phyloP scores from a whole-genome alignment of 1,140 invertebrate species.

The Drosophila pallidifrons region DNA sequence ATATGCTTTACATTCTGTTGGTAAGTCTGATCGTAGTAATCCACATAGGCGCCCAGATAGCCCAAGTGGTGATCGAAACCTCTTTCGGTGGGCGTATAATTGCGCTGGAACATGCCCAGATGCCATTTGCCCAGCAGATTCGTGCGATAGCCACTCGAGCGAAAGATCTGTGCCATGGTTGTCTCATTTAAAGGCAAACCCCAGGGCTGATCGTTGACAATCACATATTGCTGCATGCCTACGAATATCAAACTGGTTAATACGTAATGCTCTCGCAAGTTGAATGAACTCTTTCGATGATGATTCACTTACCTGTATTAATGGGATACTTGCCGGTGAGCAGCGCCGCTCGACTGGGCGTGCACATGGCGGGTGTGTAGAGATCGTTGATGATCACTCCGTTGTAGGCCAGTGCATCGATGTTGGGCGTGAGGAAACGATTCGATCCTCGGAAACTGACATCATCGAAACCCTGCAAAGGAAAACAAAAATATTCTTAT shows the following conservation, averaged over 20 bases:
- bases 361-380: slow-evolving; percentile 91
- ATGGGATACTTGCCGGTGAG: slow-evolving; percentile 94
- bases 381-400: slow-evolving; percentile 91
- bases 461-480: slow-evolving; percentile 92
- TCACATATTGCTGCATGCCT: slow-evolving; percentile 93
- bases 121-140: slow-evolving; percentile 97
- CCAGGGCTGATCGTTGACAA: slow-evolving; percentile 90
- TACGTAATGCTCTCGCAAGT: background rate
- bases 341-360: slow-evolving; percentile 91
- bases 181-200: slow-evolving; percentile 91
- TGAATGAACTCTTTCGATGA: slow-evolving; percentile 1
- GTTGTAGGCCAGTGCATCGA: slow-evolving; percentile 92
- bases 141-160: slow-evolving; percentile 91
- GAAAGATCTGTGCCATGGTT: slow-evolving; percentile 91
- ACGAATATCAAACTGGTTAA: background rate
- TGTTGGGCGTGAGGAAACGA: slow-evolving; percentile 93
- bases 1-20: slow-evolving; percentile 86
- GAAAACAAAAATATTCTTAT: slow-evolving; percentile 1
- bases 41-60: slow-evolving; percentile 92
- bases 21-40: slow-evolving; percentile 92
- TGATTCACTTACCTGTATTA: slow-evolving; percentile 87
- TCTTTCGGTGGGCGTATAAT: slow-evolving; percentile 91
- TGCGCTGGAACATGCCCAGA: slow-evolving; percentile 89
- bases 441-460: slow-evolving; percentile 95
- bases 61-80: slow-evolving; percentile 94